Base-by-base conservation (phyloP, 2,797 vertebrate genomes). In the Fundulus diaphanus region DNA sequence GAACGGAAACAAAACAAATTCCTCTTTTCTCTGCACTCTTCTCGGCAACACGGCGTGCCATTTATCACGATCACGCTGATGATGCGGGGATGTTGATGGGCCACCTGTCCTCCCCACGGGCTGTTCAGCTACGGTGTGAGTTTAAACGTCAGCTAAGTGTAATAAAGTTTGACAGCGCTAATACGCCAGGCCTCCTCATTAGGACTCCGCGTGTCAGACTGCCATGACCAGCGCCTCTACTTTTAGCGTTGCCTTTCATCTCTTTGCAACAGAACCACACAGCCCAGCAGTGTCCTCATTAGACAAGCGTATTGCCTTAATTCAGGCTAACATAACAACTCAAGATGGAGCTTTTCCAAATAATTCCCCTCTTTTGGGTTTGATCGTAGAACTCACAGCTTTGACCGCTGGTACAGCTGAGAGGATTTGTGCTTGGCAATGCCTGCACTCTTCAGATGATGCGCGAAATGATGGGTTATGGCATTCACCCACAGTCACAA, bases 231-330 rank as follows among this genome's bases (percentile, higher is more conserved):
- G 81, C 86, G 82, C 88, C 83, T 84, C 80, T 84, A 68, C 81
- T 89, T 78, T 84, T 82, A 77, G 78, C 85, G 90, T 88, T 84
- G 70, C 78, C 90, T 92, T 91, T 93, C 91, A 92, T 91, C 89
- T 91, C 78, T 75, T 73, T 76, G 85, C 86, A 82, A 79, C 78
- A 82, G 82, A 90, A 73, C 78, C 86, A 80, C 84, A 89, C 87
- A 88, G 83, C 89, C 85, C 85, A 78, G 82, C 73, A 80, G 91
- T 82, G 86, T 87, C 77, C 91, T 94, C 93, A 93, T 94, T 93
- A 93, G 74, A 81, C 40, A n/a, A 85, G 84, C 85, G 86, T 81
- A 88, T 83, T 90, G 85, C 87, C 44, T 92, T 91, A 85, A 92
- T 90, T 89, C 87, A 84, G 80, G 73, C 85, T 82, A 89, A 85